phyloP scores from a whole-genome alignment of 2,113 vertebrate genomes.

The Puma concolor region DNA sequence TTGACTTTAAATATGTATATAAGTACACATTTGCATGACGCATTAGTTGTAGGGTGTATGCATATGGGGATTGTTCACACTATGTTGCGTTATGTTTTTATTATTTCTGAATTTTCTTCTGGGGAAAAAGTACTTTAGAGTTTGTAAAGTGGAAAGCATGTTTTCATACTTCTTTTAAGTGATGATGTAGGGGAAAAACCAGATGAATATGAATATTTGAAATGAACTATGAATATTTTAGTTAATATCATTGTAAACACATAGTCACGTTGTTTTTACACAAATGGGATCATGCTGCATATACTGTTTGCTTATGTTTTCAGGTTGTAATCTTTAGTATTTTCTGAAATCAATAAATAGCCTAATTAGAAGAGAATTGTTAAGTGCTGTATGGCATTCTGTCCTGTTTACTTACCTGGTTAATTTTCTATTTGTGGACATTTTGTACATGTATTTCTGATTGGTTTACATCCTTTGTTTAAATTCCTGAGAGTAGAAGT shows the following conservation, averaged over 20 bases:
- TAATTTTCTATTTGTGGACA: not conserved
- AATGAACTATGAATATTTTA: not conserved
- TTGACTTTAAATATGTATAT: not conserved
- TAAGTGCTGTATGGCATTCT: not conserved
- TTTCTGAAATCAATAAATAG: not conserved
- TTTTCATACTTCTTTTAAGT: not conserved
- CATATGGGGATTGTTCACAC: accelerated
- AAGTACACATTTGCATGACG: accelerated
- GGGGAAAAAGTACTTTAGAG: not conserved
- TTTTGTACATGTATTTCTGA: not conserved
- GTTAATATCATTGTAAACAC: not conserved
- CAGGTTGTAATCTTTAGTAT: not conserved
- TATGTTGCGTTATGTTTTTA: not conserved
- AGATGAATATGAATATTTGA: not conserved
- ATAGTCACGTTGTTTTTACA: not conserved
- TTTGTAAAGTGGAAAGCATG: not conserved
- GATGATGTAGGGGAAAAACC: not conserved
- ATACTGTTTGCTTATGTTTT: not conserved
- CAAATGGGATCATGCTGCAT: too few relatives aligned
- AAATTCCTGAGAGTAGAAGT: not conserved
- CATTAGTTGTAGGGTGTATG: not conserved
- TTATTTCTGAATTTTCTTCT: not conserved
- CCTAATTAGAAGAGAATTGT: not conserved
- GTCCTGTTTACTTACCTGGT: not conserved
- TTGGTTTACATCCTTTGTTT: not conserved